A percentile compares a stretch with the other conserved stretches of the same genome.
phyloP scores from a whole-genome alignment of 2,113 vertebrate genomes.

The Nycticryphes semicollaris region DNA sequence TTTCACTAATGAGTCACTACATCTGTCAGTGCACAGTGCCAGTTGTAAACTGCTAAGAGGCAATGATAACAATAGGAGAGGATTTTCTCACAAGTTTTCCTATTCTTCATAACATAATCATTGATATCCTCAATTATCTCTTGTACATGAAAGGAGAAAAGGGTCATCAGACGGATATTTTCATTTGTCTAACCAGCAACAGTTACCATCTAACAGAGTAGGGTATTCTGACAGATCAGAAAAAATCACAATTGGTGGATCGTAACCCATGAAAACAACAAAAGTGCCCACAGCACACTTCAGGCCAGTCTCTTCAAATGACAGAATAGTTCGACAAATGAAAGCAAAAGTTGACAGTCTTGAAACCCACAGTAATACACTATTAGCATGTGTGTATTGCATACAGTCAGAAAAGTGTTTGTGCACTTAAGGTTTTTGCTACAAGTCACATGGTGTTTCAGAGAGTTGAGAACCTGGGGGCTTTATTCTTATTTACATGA shows the following conservation, averaged over 20 bases:
- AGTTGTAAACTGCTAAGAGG: not conserved
- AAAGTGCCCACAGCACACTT: not conserved
- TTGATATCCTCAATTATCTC: not conserved
- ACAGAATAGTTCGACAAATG: not conserved
- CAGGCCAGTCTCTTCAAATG: not conserved
- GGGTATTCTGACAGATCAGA: not conserved
- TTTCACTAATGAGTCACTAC: constrained; percentile 10
- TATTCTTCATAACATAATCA: not conserved
- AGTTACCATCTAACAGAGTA: not conserved
- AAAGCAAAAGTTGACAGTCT: not conserved
- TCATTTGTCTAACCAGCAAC: not conserved
- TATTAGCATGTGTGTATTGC: rapidly evolving
- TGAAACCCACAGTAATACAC: not conserved
- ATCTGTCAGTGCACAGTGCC: not conserved
- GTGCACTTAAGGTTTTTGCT: not conserved
- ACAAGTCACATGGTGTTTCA: not conserved
- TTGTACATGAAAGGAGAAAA: not conserved
- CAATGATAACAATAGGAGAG: not conserved
- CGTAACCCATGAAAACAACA: not conserved
- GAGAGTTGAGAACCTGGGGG: not conserved
- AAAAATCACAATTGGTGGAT: not conserved
- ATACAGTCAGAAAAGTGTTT: not conserved
- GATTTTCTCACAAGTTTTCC: not conserved
- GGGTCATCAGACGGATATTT: not conserved
- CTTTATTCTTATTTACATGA: not conserved